Conservation (phyloP, 1,140 invertebrate genomes). For the Drosophila parvula region DNA sequence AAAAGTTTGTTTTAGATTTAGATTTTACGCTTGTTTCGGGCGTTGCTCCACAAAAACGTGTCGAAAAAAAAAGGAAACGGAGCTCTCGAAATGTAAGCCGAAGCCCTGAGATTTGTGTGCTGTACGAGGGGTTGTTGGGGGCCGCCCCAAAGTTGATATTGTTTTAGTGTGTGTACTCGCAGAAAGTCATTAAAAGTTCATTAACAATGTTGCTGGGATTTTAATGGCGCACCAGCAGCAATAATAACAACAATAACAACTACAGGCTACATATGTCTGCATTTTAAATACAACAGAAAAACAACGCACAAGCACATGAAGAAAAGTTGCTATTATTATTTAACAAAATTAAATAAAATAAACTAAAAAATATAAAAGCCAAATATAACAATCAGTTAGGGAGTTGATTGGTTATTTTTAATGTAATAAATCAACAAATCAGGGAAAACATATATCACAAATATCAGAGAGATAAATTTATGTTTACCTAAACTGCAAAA, state of each 20-base stretch:
- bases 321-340: neutral
- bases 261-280: constrained; percentile 65
- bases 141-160: constrained; percentile 27
- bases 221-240: constrained; percentile 58
- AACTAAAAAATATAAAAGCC: too few relatives aligned
- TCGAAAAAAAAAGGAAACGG: neutral
- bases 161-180: constrained; percentile 52
- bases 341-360: neutral
- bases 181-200: constrained; percentile 83
- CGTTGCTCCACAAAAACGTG: constrained; percentile 54
- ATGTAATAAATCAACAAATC: neutral
- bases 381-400: neutral
- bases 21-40: constrained; percentile 71
- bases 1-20: constrained; percentile 51
- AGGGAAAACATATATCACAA: too few relatives aligned
- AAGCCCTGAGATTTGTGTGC: constrained; percentile 54
- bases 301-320: constrained; percentile 8
- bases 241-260: constrained; percentile 38
- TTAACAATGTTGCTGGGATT: constrained; percentile 81
- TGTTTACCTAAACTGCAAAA: too few relatives aligned
- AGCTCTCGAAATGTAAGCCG: constrained; percentile 34
- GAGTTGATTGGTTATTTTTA: neutral
- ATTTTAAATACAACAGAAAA: constrained; percentile 72
- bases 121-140: constrained; percentile 2
- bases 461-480: too few relatives aligned